These are phyloP conservation scores for Augochlora pura DNA, from an alignment of 1,140 invertebrate species.

Conservation along the genomic window DNA sequence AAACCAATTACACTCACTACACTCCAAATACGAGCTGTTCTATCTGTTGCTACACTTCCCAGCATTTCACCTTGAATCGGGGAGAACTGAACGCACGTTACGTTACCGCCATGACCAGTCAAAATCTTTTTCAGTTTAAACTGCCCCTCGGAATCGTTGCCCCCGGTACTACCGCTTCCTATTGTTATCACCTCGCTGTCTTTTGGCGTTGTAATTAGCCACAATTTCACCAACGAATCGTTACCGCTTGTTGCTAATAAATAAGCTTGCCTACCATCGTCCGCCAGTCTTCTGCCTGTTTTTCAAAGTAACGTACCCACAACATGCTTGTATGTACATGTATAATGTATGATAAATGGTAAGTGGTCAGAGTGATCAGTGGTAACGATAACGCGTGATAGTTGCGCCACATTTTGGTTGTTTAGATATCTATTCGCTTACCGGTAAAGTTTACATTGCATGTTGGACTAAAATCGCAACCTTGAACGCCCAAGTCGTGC, in stretches of 20 bases:
- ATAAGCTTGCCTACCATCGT: conserved; percentile 75
- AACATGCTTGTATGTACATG: not conserved
- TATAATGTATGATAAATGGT: too few species aligned
- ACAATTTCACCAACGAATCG: conserved; percentile 86
- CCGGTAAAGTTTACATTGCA: conserved; percentile 70
- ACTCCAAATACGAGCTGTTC: conserved; percentile 84
- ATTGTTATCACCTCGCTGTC: conserved; percentile 6
- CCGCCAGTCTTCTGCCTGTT: conserved; percentile 60
- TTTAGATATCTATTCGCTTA: not conserved
- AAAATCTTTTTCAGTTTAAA: conserved; percentile 68
- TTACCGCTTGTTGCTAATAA: conserved; percentile 86
- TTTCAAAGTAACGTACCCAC: not conserved
- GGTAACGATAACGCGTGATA: too few species aligned
- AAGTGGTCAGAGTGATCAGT: too few species aligned
- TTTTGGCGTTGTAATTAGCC: conserved; percentile 81
- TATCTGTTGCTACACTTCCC: conserved; percentile 84
- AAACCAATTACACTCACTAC: conserved; percentile 76
- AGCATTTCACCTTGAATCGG: conserved; percentile 80
- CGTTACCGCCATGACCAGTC: conserved; percentile 81
- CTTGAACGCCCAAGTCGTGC: conserved; percentile 87
- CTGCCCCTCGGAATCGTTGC: conserved; percentile 3
- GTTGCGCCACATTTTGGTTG: not conserved
- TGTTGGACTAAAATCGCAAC: conserved; percentile 84
- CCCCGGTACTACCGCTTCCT: conserved; percentile 7
- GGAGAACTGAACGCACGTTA: conserved; percentile 83